Base-by-base conservation (phyloP, 2,888 invertebrate genomes). In the Dermolepida albohirtum region DNA sequence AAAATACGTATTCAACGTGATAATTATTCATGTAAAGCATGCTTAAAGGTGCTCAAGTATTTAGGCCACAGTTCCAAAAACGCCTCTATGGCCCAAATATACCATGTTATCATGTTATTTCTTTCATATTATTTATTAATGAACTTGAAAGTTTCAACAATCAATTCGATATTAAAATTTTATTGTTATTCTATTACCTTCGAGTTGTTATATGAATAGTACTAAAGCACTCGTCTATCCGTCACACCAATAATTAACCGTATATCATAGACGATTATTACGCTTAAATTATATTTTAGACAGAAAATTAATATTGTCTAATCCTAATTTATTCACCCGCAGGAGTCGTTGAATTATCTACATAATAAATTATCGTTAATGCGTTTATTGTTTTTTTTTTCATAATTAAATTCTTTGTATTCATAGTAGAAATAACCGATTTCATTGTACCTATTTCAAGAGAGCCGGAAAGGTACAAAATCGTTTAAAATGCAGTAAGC, bases 391-490 rank as follows among this genome's bases (percentile, higher is more conserved):
- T 12, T 41, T 7, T 54, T 11, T 40, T 16, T 40, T 40, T 54
- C 40, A 29, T 54, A 17, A 59, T 59, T 59, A 59, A 47, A 59
- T 59, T 59, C 59, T 29, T 29, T 14, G 16, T 44, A 14, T 43
- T 55, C 55, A 41, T 29, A 12, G 44, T 27, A 10, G 44, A 59
- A 29, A 16, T 59, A 59, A 59, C 29, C 29, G 44, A 59, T 59
- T 59, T 59, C 16, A 7, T 54, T 29, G 39, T 54, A 54, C 8
- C 40, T 54, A 14, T 40, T 40, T 11, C 10, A 40, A 7, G 17
- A 40, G 16, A 5, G 16, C 40, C 40, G 43, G 14, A 57, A n/a
- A 27, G 43, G 22, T 43, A 14, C 7, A 44, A 29, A 11, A 17
- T 54, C 39, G 14, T 54, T 39, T 14, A 40, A 12, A 44, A 8